Percentiles rank a stretch among this genome's conserved stretches.
Evolutionary conservation across 2,113 vertebrate genomes (phyloP).

Genomic region (Hirundichthys speculiger): DNA sequence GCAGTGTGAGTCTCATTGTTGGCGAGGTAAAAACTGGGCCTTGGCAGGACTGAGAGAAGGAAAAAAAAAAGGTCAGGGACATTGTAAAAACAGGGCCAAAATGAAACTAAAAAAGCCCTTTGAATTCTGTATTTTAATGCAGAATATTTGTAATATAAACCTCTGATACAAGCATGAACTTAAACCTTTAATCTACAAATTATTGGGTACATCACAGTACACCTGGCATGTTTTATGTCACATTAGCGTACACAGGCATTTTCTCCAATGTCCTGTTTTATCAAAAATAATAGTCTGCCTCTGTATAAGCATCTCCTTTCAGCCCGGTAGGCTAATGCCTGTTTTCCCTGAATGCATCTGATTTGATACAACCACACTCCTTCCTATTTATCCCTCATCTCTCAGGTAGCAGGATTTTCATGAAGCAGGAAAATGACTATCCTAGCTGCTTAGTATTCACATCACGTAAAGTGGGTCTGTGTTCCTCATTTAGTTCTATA

Average conservation of each 20-base stretch:
- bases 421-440: constrained; percentile 59
- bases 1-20: constrained; percentile 15
- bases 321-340: constrained; percentile 19
- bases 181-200: not conserved
- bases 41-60: constrained; percentile 7
- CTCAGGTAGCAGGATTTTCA: constrained; percentile 62
- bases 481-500: constrained; percentile 88
- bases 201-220: constrained; percentile 1
- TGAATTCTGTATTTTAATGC: too few relatives aligned
- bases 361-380: constrained; percentile 48
- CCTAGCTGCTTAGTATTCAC: constrained; percentile 88
- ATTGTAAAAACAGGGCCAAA: constrained; percentile 7
- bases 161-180: not conserved
- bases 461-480: constrained; percentile 91
- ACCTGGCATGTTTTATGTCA: constrained; percentile 25
- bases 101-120: too few relatives aligned
- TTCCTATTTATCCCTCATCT: constrained; percentile 46
- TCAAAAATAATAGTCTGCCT: constrained; percentile 22
- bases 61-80: constrained; percentile 8
- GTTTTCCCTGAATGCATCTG: constrained; percentile 42
- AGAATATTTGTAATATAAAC: too few relatives aligned
- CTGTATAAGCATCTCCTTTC: constrained; percentile 30
- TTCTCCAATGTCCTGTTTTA: constrained; percentile 33
- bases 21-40: constrained; percentile 21
- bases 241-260: constrained; percentile 22